Base-by-base conservation (phyloP, 2,888 invertebrate genomes). In the Netelia melanura region DNA sequence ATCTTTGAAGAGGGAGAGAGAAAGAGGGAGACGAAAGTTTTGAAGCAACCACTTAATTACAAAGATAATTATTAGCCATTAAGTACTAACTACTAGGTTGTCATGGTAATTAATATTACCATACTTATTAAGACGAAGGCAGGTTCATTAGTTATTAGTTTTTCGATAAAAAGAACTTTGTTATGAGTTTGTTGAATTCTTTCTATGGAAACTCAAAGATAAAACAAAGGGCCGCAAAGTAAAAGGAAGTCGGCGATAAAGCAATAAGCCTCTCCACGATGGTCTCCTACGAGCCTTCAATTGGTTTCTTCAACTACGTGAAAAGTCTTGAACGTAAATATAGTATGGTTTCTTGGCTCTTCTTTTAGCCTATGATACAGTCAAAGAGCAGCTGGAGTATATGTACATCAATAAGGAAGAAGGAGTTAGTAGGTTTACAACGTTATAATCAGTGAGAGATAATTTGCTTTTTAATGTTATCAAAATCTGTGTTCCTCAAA, bases 21-120 rank as follows among this genome's bases (percentile, higher is more conserved):
- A n/a, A n/a, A 38, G 44, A 71, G 67, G 23, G 54, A 44, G 58
- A 21, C 58, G 86, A 86, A 85, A 87, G 79, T 84, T 71, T 88
- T 88, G 77, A 87, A 85, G 71, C 74, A 86, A 87, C 87, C 89
- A 87, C 86, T 86, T 87, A 87, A 86, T 85, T 82, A 84, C 83
- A 81, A 83, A 87, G 85, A 89, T 89, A 89, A 87, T 89, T 90
- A 89, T 88, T 87, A 90, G 84, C 77, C 38, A 54, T 84, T 87
- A 87, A 86, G 79, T 70, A 87, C 77, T 85, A 81, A 86, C 74
- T 72, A 54, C 44, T 85, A 87, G 85, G 62, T 83, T 70, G 70
- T 85, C 74, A 84, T 68, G 52, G 76, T 83, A 83, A 70, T 68
- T 77, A 83, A 72, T 85, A 86, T 84, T 85, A 84, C 74, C 84